Evolutionary conservation across 1,140 invertebrate species (phyloP), one percentile per base, ranked within the genome.

Genomic region (Cyclina sinensis): DNA sequence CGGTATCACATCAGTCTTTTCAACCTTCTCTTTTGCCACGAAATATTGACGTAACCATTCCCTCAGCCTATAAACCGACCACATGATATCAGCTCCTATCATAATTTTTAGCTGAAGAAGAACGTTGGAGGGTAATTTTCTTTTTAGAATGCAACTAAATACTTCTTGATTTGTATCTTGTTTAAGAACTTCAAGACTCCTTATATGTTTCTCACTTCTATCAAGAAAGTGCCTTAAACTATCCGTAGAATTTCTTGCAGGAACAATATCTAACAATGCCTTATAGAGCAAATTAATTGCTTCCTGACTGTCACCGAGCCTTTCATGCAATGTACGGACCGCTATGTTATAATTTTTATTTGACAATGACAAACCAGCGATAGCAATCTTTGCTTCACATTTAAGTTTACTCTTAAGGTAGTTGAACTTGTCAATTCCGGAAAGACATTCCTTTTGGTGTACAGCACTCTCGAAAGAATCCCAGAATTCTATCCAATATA

Each of bases 101-200:
- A 21, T 43, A 27, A 78, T 78, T 48, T 78, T 39, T 14, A 78
- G 18, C 27, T 78, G 74, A 46, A 16, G 74, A 12, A 43, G 74
- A 9, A 78, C 74, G 48, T 30, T 39, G 11, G 7, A 9, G 9
- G 74, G 74, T 35, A 78, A 30, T 30, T 78, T 78, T 24, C 16
- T 46, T 46, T 4, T 43, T 43, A 78, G 5, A 35, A 78, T 78
- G 5, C 37, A 78, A 46, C 43, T 39, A 39, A 78, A 78, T 24
- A 78, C n/a, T 3, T 51, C 27, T 30, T 78, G 74, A 51, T 78
- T 78, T 30, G 27, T 78, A n/a, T n/a, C n/a, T n/a, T n/a, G n/a
- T n/a, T n/a, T n/a, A n/a, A n/a, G n/a, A n/a, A n/a, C n/a, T n/a
- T n/a, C n/a, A n/a, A n/a, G n/a, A n/a, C n/a, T n/a, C n/a, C n/a